Conservation (phyloP, 2,113 vertebrate genomes). For the Orientallactaga bullata region DNA sequence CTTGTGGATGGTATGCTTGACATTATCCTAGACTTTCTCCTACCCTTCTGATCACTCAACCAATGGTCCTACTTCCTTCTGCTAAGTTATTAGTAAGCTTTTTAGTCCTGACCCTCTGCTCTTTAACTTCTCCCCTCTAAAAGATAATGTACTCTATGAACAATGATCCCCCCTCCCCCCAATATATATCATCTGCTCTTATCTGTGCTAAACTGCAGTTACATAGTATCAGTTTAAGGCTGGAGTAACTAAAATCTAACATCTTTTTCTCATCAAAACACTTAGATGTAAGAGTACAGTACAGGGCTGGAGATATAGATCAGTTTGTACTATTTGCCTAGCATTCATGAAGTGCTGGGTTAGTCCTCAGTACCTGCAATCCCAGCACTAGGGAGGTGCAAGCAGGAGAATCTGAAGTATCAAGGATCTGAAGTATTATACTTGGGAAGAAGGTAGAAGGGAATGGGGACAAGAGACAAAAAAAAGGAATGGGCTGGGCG, state of each 20-base stretch:
- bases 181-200: background rate
- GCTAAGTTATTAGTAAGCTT: background rate
- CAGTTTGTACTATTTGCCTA: too few relatives aligned
- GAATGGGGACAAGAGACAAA: too few relatives aligned
- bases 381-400: too few relatives aligned
- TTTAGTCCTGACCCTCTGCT: background rate
- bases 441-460: too few relatives aligned
- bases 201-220: background rate
- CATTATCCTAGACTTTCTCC: conserved; percentile 55
- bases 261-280: conserved; percentile 49
- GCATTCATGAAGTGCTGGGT: too few relatives aligned
- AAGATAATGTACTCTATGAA: conserved; percentile 8
- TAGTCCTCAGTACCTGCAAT: too few relatives aligned
- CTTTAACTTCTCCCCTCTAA: conserved; percentile 24
- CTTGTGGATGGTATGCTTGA: conserved; percentile 43
- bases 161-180: background rate
- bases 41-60: conserved; percentile 33
- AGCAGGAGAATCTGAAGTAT: too few relatives aligned
- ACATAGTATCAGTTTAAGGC: background rate
- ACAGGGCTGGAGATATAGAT: background rate
- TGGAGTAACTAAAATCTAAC: conserved; percentile 47
- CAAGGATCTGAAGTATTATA: too few relatives aligned
- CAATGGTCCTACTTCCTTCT: conserved; percentile 16
- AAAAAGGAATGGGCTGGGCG: too few relatives aligned
- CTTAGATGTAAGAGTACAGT: conserved; percentile 32